Conservation (phyloP, 2,797 vertebrate species). For the Rhynchotus rufescens region DNA sequence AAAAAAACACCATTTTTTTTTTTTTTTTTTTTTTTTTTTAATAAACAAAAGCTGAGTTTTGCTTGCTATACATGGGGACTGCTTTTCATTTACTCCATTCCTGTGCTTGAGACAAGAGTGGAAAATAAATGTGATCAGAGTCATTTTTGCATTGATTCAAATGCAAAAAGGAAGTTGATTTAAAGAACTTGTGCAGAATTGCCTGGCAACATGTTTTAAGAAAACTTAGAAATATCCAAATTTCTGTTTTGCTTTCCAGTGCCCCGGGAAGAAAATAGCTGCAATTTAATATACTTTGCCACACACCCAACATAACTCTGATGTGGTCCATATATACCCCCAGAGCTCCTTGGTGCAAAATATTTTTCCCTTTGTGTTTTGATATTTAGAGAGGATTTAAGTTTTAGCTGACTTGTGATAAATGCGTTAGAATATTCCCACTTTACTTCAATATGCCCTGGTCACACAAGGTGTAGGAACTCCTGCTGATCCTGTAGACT, state of each 20-base stretch:
- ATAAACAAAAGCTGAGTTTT: neutral
- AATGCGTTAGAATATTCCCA: neutral
- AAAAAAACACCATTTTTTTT: too few species aligned
- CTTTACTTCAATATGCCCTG: neutral
- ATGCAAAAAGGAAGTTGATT: too few species aligned
- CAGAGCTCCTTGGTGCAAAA: neutral
- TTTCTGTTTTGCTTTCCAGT: neutral
- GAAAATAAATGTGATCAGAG: neutral
- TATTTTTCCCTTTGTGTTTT: neutral
- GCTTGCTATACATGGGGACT: rapidly evolving
- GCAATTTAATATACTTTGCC: neutral
- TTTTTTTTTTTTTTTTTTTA: neutral
- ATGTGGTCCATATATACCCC: neutral
- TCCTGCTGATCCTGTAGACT: neutral
- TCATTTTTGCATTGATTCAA: neutral
- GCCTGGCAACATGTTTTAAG: neutral
- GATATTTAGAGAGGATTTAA: neutral
- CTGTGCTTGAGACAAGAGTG: neutral
- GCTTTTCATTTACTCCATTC: neutral
- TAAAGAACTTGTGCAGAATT: neutral
- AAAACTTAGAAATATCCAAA: neutral
- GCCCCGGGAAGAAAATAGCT: neutral
- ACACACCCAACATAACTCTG: neutral
- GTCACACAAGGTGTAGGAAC: neutral
- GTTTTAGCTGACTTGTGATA: neutral